Conservation (phyloP, 2,113 vertebrate species). For the Parotia lawesii region DNA sequence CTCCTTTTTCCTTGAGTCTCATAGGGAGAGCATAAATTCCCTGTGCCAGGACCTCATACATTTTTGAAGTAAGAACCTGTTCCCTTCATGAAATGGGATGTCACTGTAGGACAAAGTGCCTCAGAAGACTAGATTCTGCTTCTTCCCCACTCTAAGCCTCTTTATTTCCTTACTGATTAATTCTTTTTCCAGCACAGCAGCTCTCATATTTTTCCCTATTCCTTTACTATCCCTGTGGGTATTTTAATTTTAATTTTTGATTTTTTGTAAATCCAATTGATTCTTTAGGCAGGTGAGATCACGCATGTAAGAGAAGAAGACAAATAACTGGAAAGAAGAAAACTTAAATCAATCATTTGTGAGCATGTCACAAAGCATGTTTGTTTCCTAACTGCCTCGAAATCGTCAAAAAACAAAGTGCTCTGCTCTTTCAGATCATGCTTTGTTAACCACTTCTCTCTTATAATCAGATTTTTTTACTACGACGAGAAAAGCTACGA, state of each 20-base stretch:
- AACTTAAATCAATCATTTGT: background rate
- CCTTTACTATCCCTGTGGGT: background rate
- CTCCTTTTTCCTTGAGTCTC: slow-evolving; percentile 33
- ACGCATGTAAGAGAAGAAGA: background rate
- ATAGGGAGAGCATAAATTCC: background rate
- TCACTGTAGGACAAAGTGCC: background rate
- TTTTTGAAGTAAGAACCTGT: background rate
- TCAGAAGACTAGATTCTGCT: background rate
- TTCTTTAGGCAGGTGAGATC: background rate
- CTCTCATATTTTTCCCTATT: background rate
- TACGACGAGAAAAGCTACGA: background rate
- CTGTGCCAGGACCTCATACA: background rate
- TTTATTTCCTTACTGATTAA: background rate
- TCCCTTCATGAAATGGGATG: background rate
- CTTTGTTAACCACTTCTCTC: background rate
- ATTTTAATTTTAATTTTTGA: background rate
- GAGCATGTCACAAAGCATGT: background rate
- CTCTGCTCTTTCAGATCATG: background rate
- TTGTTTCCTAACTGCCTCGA: background rate
- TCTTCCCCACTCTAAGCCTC: background rate
- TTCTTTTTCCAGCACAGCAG: background rate
- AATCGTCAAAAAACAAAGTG: background rate
- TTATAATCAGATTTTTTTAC: background rate
- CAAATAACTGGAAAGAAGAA: background rate
- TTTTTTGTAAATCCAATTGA: background rate